A percentile compares a stretch with the other conserved stretches of the same genome.
These are phyloP conservation scores for Trissolcus basalis DNA, from an alignment of 1,140 invertebrate genomes.

Conservation along the genomic window DNA sequence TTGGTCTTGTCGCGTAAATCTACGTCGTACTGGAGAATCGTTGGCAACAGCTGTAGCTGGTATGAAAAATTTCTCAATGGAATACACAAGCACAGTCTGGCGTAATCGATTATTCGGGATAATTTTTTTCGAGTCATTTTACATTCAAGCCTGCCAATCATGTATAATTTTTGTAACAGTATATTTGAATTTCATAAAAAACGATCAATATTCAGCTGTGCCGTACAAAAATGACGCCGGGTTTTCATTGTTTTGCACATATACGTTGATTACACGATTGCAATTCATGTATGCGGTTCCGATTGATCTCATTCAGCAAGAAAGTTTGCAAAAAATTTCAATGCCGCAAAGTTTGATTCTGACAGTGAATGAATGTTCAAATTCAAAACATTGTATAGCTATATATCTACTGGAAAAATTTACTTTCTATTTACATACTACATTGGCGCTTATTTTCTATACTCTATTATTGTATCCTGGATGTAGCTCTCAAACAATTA, in stretches of 20 bases:
- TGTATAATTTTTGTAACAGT: slow-evolving; percentile 39
- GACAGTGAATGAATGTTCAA: too few species aligned
- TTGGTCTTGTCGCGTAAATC: slow-evolving; percentile 37
- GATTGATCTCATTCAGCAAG: too few species aligned
- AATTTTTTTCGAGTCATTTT: slow-evolving; percentile 49
- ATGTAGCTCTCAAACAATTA: too few species aligned
- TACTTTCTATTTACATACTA: too few species aligned
- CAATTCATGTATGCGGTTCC: neutral
- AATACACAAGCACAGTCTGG: slow-evolving; percentile 34
- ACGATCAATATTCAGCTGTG: slow-evolving; percentile 2
- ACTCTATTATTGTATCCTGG: too few species aligned
- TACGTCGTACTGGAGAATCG: slow-evolving; percentile 49
- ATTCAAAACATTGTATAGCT: too few species aligned
- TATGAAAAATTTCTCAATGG: slow-evolving; percentile 52
- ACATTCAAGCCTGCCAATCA: slow-evolving; percentile 19
- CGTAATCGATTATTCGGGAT: slow-evolving; percentile 54
- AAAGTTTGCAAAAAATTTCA: too few species aligned
- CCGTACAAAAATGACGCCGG: neutral
- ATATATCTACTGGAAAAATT: too few species aligned
- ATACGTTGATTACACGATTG: neutral
- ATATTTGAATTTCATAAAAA: slow-evolving; percentile 3
- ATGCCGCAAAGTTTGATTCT: too few species aligned
- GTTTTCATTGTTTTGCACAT: slow-evolving; percentile 1
- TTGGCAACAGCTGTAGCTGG: slow-evolving; percentile 44
- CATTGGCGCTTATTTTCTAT: too few species aligned